phyloP scores from a whole-genome alignment of 1,140 invertebrate species.

The Paracyclopina nana region DNA sequence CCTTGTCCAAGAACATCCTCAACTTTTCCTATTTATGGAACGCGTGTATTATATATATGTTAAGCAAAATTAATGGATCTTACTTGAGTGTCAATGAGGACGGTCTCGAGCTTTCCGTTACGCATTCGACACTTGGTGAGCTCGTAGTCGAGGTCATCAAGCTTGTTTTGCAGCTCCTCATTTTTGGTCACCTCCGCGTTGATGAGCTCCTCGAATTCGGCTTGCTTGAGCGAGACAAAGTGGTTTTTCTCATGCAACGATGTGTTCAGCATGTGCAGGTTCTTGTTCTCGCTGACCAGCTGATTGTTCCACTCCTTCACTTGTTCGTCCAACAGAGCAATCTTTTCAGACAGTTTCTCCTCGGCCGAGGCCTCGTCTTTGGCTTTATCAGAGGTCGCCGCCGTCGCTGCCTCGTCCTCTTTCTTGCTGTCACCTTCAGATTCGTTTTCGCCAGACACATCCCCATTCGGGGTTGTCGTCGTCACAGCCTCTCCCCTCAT shows the following conservation, averaged over 20 bases:
- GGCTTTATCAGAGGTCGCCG: background rate
- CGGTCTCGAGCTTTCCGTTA: constrained; percentile 50
- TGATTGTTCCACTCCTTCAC: constrained; percentile 29
- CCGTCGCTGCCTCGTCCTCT: background rate
- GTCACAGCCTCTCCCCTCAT: constrained; percentile 54
- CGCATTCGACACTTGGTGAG: constrained; percentile 62
- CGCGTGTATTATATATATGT: background rate
- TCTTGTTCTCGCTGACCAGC: constrained; percentile 71
- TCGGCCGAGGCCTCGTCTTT: background rate
- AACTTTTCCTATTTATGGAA: constrained; percentile 54
- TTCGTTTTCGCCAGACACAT: background rate
- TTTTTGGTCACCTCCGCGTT: constrained; percentile 78
- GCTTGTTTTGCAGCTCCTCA: constrained; percentile 81
- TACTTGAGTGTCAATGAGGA: constrained; percentile 21
- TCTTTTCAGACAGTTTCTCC: background rate
- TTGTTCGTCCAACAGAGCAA: background rate
- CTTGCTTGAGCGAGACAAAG: constrained; percentile 39
- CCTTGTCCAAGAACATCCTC: constrained; percentile 54
- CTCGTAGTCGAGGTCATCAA: constrained; percentile 87
- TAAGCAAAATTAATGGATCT: constrained; percentile 1
- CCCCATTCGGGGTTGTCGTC: background rate
- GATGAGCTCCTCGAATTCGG: constrained; percentile 71
- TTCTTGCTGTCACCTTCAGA: background rate
- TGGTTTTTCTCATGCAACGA: constrained; percentile 83
- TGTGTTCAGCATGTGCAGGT: constrained; percentile 75